These are phyloP conservation scores for Drosophila cognata DNA, from an alignment of 2,888 invertebrate species.

Conservation along the genomic window DNA sequence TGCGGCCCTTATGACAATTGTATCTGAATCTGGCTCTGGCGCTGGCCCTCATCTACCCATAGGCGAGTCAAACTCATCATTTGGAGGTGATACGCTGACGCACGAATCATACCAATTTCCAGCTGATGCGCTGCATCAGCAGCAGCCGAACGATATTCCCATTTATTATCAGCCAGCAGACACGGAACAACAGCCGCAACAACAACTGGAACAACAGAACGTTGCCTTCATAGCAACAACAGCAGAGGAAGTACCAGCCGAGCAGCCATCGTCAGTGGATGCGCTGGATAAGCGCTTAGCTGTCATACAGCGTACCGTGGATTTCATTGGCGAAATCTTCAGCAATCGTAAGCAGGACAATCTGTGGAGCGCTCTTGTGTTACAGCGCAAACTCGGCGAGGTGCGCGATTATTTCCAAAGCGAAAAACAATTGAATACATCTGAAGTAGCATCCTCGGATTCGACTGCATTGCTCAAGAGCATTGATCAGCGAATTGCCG, in stretches of 20 bases:
- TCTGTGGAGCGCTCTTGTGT: conserved; percentile 18
- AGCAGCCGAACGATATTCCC: not conserved
- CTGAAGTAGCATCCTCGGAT: not conserved
- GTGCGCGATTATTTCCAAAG: conserved; percentile 38
- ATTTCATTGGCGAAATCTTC: conserved; percentile 26
- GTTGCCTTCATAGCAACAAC: not conserved
- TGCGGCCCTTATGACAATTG: conserved; percentile 23
- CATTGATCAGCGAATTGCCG: conserved; percentile 22
- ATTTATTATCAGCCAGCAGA: not conserved
- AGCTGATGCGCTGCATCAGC: conserved; percentile 4
- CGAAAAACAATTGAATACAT: not conserved
- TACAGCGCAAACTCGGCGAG: conserved; percentile 36
- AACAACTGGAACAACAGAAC: not conserved
- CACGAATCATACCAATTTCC: not conserved
- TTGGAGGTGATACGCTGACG: not conserved
- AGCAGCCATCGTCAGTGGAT: not conserved
- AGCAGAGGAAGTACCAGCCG: not conserved
- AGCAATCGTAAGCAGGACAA: not conserved
- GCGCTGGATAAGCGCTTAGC: conserved; percentile 22
- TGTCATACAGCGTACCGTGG: conserved; percentile 26
- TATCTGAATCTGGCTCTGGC: conserved; percentile 16
- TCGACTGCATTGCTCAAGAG: conserved; percentile 1
- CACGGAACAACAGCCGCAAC: not conserved
- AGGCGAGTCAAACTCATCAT: not conserved
- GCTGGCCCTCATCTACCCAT: conserved; percentile 1